A percentile compares a stretch with the other conserved stretches of the same genome.
These are phyloP conservation scores for Acipenser oxyrinchus DNA, from an alignment of 2,797 vertebrate species.

Conservation along the genomic window DNA sequence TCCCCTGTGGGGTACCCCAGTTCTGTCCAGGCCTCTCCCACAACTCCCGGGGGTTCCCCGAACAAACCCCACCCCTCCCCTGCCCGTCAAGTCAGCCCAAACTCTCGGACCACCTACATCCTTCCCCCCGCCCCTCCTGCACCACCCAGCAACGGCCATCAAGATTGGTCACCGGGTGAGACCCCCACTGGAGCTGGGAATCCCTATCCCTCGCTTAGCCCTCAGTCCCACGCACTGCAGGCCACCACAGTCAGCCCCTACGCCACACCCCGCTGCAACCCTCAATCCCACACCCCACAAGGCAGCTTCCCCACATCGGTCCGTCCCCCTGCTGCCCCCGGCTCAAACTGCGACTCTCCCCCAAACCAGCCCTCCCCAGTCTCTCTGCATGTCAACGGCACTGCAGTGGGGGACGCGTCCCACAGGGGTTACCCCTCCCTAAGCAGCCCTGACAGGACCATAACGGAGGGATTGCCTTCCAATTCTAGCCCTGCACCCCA, in stretches of 20 bases:
- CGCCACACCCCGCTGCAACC: background rate
- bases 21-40: too few species aligned
- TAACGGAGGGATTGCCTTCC: too few species aligned
- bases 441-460: too few species aligned
- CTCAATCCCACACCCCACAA: background rate
- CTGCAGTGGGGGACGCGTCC: constrained; percentile 48
- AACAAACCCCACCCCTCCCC: background rate
- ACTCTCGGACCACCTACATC: background rate
- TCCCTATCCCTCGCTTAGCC: background rate
- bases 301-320: background rate
- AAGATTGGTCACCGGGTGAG: background rate
- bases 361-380: background rate
- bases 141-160: background rate
- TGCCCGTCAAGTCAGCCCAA: too few species aligned
- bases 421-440: constrained; percentile 43
- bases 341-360: background rate
- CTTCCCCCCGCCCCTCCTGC: background rate
- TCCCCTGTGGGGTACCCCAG: background rate
- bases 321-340: background rate
- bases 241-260: background rate
- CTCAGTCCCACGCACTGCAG: background rate
- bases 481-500: constrained; percentile 4
- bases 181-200: background rate
- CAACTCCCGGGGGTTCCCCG: background rate
- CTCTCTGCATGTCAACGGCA: constrained; percentile 35